Base-by-base conservation (phyloP, 2,797 vertebrate genomes). In the Etheostoma perlongum region DNA sequence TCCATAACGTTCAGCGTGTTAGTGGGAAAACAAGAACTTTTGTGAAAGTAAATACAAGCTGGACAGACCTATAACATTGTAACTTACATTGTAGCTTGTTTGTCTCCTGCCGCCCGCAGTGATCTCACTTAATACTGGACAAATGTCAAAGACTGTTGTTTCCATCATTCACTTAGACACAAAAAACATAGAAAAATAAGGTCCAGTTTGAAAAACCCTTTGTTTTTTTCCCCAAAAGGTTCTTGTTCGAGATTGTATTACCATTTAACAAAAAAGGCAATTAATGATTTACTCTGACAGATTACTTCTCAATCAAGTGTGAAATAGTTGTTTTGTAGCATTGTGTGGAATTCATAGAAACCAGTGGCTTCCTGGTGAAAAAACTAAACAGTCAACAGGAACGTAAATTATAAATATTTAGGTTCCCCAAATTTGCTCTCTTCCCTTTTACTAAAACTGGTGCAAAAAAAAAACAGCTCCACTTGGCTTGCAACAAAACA, bases 401-500 rank as follows among this genome's bases (percentile, higher is more conserved):
- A 72, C 46, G 19, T 25, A 62, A 78, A 79, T 55, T 6, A 65
- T 30, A 18, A 44, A 13, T 15, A 13, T 3, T 61, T 15, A 27
- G 21, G 23, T 27, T 62, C 16, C 30, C 30, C n/a, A 49, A 36
- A 51, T n/a, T 21, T 36, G 18, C 40, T 47, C n/a, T 19, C 6
- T 78, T 44, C 65, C 21, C 57, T 71, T 65, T 79, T 42, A 62
- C 25, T 51, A 62, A 79, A 75, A 72, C 16, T 64, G 40, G 68
- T 71, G 23, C n/a, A n/a, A n/a, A n/a, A n/a, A n/a, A n/a, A n/a
- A 71, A 69, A 57, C 51, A 1, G 78, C 61, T 73, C 53, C 72
- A 79, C 67, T 79, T 70, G 78, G 44, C 60, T 19, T 51, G 42
- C 52, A 75, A 76, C 79, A 76, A 84, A 81, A 82, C 66, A 65